These are phyloP conservation scores for Nerophis lumbriciformis DNA, from an alignment of 2,113 vertebrate species.

Conservation along the genomic window DNA sequence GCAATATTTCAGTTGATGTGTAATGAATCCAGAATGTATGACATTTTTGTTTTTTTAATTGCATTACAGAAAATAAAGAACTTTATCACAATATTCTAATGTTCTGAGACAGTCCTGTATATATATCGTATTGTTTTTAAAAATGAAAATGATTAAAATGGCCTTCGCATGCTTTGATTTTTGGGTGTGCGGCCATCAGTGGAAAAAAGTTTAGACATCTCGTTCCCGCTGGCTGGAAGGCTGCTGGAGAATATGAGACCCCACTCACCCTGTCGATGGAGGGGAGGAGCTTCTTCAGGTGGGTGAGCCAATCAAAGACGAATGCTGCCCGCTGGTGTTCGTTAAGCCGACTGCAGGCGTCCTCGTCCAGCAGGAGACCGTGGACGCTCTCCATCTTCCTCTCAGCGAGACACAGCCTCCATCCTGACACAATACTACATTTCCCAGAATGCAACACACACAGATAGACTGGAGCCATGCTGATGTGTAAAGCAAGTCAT, in stretches of 20 bases:
- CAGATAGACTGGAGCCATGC: background rate
- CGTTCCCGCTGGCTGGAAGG: background rate
- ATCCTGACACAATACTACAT: background rate
- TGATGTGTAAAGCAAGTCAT: no score
- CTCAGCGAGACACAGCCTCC: background rate
- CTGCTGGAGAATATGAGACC: background rate
- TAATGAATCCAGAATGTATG: no score
- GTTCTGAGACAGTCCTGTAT: no score
- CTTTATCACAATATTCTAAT: no score
- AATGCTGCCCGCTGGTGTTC: conserved; percentile 82
- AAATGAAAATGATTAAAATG: no score
- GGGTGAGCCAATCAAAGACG: conserved; percentile 83
- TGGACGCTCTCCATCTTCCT: conserved; percentile 78
- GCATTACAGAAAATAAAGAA: no score
- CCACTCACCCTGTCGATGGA: conserved; percentile 71
- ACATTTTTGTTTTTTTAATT: no score
- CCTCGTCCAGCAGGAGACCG: conserved; percentile 82
- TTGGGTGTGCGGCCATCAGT: no score
- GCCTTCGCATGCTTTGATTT: no score
- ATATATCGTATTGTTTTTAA: no score
- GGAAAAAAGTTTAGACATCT: no score
- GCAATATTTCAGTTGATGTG: no score
- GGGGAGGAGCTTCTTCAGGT: conserved; percentile 82
- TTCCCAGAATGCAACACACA: conserved; percentile 4
- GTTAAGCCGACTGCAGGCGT: conserved; percentile 68